A percentile compares a stretch with the other conserved stretches of the same genome.
These are phyloP conservation scores for Perognathus longimembris DNA, from an alignment of 2,113 vertebrate species.

Conservation along the genomic window DNA sequence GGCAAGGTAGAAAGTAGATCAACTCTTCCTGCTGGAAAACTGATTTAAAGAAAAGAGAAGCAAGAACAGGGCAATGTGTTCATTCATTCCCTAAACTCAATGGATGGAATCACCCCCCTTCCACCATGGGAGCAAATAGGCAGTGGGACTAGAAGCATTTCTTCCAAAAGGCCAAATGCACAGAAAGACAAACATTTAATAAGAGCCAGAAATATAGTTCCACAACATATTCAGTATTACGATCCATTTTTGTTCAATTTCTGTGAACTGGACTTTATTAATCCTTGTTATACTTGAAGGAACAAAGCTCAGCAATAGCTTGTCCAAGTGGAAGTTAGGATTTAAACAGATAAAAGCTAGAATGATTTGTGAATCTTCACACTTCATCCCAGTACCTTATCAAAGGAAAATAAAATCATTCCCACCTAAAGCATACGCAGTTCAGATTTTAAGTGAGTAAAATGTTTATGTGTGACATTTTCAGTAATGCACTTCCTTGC, in stretches of 20 bases:
- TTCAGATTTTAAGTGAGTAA: not conserved
- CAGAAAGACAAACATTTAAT: too few relatives aligned
- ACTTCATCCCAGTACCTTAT: not conserved
- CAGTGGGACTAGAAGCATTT: too few relatives aligned
- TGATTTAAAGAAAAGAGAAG: not conserved
- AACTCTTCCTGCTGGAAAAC: not conserved
- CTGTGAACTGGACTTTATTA: not conserved
- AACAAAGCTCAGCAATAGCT: not conserved
- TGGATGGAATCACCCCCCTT: not conserved
- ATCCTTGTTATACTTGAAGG: not conserved
- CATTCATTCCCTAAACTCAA: not conserved
- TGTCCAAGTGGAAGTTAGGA: not conserved
- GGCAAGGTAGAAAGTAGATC: not conserved
- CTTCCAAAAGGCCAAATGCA: not conserved
- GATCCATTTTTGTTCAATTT: not conserved
- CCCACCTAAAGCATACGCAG: not conserved
- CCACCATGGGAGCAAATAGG: not conserved
- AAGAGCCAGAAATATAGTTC: too few relatives aligned
- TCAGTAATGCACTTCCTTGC: not conserved
- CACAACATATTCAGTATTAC: too few relatives aligned
- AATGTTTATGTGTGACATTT: not conserved
- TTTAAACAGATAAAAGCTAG: not conserved
- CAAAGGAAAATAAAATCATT: not conserved
- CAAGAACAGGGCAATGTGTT: not conserved
- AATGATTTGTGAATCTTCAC: not conserved